Conservation (phyloP, 2,888 invertebrate genomes). For the Sarcophaga subvicina region DNA sequence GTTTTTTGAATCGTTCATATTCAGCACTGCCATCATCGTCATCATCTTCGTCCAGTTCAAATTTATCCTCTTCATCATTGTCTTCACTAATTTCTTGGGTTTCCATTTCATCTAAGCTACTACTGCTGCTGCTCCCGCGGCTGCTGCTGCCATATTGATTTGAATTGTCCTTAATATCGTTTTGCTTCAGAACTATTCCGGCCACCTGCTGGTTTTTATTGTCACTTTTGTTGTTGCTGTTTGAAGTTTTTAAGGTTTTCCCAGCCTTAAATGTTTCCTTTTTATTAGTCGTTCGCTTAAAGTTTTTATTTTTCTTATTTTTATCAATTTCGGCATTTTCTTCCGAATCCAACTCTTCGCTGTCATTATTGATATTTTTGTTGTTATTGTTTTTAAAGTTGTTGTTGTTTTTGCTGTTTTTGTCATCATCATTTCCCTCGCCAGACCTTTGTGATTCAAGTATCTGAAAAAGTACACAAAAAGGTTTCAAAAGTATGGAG, state of each 20-base stretch:
- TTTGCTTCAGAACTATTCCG: slow-evolving; percentile 10
- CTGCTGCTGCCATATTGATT: slow-evolving; percentile 56
- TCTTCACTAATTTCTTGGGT: background rate
- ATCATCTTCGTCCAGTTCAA: slow-evolving; percentile 60
- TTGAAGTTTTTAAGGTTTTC: slow-evolving; percentile 14
- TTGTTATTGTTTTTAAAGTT: slow-evolving; percentile 47
- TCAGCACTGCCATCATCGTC: slow-evolving; percentile 66
- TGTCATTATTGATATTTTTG: slow-evolving; percentile 56
- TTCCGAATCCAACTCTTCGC: slow-evolving; percentile 44
- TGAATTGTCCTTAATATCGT: slow-evolving; percentile 45
- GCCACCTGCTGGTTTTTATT: slow-evolving; percentile 5
- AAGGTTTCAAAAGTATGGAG: background rate
- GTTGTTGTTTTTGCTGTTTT: slow-evolving; percentile 34
- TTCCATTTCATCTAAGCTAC: slow-evolving; percentile 25
- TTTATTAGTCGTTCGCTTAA: slow-evolving; percentile 53
- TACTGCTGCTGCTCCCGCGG: background rate
- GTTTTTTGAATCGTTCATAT: slow-evolving; percentile 61
- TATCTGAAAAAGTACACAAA: slow-evolving; percentile 71
- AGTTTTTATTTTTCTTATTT: slow-evolving; percentile 49
- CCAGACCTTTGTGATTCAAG: slow-evolving; percentile 77
- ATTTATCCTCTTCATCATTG: slow-evolving; percentile 60
- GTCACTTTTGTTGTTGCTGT: slow-evolving; percentile 33
- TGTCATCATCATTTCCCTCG: slow-evolving; percentile 49
- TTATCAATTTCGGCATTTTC: slow-evolving; percentile 38
- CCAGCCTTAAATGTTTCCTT: slow-evolving; percentile 45